Evolutionary conservation across 2,888 invertebrate species (phyloP), one percentile per base, ranked within the genome.

Genomic region (Mesorhabditis sp.): DNA sequence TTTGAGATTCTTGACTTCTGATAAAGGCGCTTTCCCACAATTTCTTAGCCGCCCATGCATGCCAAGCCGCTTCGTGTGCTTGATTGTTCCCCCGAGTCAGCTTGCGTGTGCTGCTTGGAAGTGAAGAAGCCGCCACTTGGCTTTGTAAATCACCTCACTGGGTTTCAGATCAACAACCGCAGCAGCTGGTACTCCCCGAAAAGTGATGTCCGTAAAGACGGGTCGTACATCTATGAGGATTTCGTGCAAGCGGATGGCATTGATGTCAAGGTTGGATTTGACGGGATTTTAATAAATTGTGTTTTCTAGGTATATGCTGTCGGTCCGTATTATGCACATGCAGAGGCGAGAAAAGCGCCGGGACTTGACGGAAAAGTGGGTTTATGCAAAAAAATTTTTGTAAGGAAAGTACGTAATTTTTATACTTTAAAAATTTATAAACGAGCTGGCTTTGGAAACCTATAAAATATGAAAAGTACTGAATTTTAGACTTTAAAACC

Each of bases 231-330:
- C 86, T 99, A 99, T 87, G 98, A 99, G 90, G 97, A 99, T 88
- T 99, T 99, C 88, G 98, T 99, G 95, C 97, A 97, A 5, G 98
- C 98, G 58, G 98, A 98, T 90, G 98, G 98, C 4, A 90, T 90
- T 4, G 91, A 91, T 87, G 90, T 91, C 4, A 91, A 91, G 87
- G 90, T 90, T 79, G 72, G 73, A 41, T 70, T 41, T 65, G 4
- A 13, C 15, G 3, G 7, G 43, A 65, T 50, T 10, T 50, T 50
- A 44, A 10, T 6, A 4, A 1, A 15, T 68, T 43, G 62, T 66
- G 43, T 50, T 78, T 86, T 77, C 75, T 87, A 92, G 92, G 96
- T 98, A 43, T 99, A 99, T 87, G 98, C 98, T 0, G 97, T 99
- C 44, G 98, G 98, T 0, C 96, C 97, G 0, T 97, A 96, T 88